These are phyloP conservation scores for Toxotes jaculatrix DNA, from an alignment of 2,113 vertebrate genomes.

Conservation along the genomic window DNA sequence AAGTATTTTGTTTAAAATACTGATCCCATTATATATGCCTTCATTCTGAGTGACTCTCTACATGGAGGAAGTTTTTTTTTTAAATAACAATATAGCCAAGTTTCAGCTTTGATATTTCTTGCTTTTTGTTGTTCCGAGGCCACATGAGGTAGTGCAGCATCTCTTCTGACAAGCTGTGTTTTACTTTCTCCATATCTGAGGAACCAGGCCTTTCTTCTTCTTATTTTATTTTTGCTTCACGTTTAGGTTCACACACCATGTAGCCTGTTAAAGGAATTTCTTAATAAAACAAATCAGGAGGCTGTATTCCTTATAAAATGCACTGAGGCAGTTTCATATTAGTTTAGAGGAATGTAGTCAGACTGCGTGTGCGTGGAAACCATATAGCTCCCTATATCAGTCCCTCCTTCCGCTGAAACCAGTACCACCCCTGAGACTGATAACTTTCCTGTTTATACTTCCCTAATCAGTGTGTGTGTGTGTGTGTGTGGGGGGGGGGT, in stretches of 20 bases:
- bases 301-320: slow-evolving; percentile 36
- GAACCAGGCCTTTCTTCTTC: slow-evolving; percentile 27
- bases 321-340: slow-evolving; percentile 35
- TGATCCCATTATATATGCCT: slow-evolving; percentile 46
- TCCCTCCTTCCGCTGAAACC: slow-evolving; percentile 57
- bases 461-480: slow-evolving; percentile 59
- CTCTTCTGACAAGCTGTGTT: slow-evolving; percentile 50
- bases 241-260: slow-evolving; percentile 18
- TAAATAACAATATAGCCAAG: slow-evolving; percentile 5
- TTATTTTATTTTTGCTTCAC: slow-evolving; percentile 42
- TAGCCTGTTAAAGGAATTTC: slow-evolving; percentile 32
- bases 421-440: slow-evolving; percentile 62
- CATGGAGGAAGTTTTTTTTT: neutral
- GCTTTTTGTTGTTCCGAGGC: slow-evolving; percentile 39
- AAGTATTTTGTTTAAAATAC: slow-evolving; percentile 57
- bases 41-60: slow-evolving; percentile 37
- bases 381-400: slow-evolving; percentile 38
- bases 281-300: slow-evolving; percentile 30
- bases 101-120: slow-evolving; percentile 53
- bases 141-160: slow-evolving; percentile 29
- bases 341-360: slow-evolving; percentile 36
- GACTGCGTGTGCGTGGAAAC: slow-evolving; percentile 18
- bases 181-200: slow-evolving; percentile 45
- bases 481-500: slow-evolving; percentile 6
- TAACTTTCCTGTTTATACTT: slow-evolving; percentile 70